Percentiles rank a stretch among this genome's conserved stretches.
These are phyloP conservation scores for Spinus pinus DNA, from an alignment of 2,797 vertebrate species.

Conservation along the genomic window DNA sequence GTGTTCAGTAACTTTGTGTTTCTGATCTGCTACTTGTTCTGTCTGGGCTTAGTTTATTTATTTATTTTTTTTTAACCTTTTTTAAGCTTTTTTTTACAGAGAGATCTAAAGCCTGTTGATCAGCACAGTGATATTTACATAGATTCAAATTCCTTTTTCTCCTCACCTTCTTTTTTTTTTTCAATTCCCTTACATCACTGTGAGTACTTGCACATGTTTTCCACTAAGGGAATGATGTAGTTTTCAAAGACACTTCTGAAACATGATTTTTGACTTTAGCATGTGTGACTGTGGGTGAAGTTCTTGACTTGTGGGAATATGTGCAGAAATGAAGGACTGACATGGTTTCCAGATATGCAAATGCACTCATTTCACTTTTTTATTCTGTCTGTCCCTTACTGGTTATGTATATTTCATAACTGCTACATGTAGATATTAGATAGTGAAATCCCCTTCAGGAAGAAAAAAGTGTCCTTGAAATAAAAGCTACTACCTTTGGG, in stretches of 20 bases:
- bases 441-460: constrained; percentile 1
- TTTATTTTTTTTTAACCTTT: neutral
- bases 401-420: constrained; percentile 43
- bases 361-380: neutral
- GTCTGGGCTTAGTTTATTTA: neutral
- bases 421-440: constrained; percentile 7
- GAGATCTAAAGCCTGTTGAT: neutral
- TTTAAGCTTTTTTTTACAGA: neutral
- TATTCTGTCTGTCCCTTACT: neutral
- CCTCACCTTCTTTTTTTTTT: neutral
- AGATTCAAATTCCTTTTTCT: neutral
- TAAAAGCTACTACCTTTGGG: neutral
- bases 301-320: neutral
- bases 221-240: neutral
- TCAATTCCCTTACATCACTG: neutral
- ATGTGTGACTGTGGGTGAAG: neutral
- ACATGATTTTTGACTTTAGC: neutral
- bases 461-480: constrained; percentile 34
- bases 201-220: neutral
- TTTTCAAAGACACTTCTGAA: neutral
- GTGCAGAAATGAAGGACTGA: neutral
- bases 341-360: neutral
- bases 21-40: neutral
- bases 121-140: neutral
- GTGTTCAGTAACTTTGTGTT: neutral